Conservation (phyloP, 2,113 vertebrate species). For the Ochotona princeps region DNA sequence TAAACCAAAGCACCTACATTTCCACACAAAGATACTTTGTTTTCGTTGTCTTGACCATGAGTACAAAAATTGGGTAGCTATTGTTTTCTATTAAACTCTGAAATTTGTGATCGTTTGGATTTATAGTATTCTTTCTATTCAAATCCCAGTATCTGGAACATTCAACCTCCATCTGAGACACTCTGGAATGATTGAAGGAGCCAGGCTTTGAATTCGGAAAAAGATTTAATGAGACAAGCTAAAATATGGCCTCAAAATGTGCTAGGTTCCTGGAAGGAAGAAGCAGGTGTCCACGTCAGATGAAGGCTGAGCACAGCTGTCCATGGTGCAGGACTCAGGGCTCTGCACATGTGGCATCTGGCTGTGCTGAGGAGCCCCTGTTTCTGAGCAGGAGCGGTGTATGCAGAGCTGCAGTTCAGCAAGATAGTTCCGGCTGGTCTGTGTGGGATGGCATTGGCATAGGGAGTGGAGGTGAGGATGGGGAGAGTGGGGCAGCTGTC, state of each 20-base stretch:
- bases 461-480: neutral
- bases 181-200: no score
- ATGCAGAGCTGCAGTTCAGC: neutral
- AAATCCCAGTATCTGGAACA: no score
- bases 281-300: accelerated
- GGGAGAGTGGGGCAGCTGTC: neutral
- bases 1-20: neutral
- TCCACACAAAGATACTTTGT: neutral
- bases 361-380: neutral
- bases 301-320: no score
- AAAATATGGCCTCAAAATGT: neutral
- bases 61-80: neutral
- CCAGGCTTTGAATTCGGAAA: neutral
- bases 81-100: no score
- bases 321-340: no score
- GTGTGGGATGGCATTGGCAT: neutral
- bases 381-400: neutral
- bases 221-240: neutral
- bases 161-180: no score
- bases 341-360: neutral
- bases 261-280: neutral
- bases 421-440: neutral
- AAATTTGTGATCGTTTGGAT: no score
- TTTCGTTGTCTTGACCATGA: neutral
- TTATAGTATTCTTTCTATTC: no score